Evolutionary conservation across 2,113 vertebrate species (phyloP), one percentile per base, ranked within the genome.

Genomic region (Lonchura striata): DNA sequence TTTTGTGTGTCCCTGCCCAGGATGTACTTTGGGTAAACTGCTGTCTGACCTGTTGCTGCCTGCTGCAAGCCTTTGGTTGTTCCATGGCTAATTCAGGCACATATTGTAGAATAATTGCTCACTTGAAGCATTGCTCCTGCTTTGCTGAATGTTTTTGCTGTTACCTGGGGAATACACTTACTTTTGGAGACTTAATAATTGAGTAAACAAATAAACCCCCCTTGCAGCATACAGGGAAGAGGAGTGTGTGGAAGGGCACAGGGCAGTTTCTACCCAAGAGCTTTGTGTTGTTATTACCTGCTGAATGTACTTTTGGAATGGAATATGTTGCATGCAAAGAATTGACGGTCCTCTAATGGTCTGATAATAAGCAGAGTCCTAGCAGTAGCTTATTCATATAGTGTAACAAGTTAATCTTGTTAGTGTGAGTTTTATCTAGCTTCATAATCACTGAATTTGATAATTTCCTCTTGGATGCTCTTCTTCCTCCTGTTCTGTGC

Each of bases 331-430:
- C 21, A 0, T 86, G 79, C 87, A 70, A 50, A 85, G 50, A 53
- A 57, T 3, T 41, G 24, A 20, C 46, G 69, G 47, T 86, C 23
- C 42, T 92, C 47, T 82, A 64, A 37, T 64, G 35, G 39, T 11
- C 68, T 74, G 86, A 90, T 54, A 54, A 80, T 90, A 87, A 95
- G 75, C 92, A 95, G 91, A 70, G 54, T 88, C 70, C 56, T 69
- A 78, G 41, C 22, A 5, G 49, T 60, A 91, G 53, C 28, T 79
- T 94, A 41, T 91, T 95, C 65, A 31, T 91, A 17, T 30, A 44
- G 12, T 44, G 15, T 63, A 91, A 68, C 71, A 92, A 65, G 64
- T 87, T 94, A 91, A 94, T 85, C 68, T 82, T 56, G 75, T 93
- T 95, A 94, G 64, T 3, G 0, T 77, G 71, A 66, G 33, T 50